Conservation (phyloP, 2,888 invertebrate species). For the Pelosia muscerda region DNA sequence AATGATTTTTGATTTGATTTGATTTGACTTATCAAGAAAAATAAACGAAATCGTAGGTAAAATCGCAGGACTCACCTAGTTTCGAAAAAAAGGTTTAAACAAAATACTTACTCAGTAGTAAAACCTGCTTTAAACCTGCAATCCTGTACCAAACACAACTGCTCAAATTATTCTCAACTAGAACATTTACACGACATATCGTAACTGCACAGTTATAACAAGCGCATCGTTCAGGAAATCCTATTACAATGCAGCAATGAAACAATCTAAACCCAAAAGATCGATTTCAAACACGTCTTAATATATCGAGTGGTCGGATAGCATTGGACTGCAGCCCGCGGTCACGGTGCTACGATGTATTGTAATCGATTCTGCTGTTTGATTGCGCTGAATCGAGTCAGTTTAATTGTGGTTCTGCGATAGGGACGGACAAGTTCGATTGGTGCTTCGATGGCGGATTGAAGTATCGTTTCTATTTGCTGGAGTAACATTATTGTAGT, state of each 20-base stretch:
- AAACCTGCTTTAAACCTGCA: not conserved
- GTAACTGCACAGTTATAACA: not conserved
- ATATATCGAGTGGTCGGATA: conserved; percentile 54
- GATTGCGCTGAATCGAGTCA: conserved; percentile 53
- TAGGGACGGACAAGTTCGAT: conserved; percentile 19
- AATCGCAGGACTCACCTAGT: no score
- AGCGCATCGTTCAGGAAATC: not conserved
- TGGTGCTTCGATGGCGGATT: conserved; percentile 20
- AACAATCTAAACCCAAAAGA: conserved; percentile 37
- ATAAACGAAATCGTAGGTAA: no score
- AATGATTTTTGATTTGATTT: no score
- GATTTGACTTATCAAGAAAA: no score
- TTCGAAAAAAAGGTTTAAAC: no score
- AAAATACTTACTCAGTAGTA: not conserved
- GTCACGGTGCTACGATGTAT: conserved; percentile 51
- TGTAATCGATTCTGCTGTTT: conserved; percentile 59
- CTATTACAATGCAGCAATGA: conserved; percentile 17
- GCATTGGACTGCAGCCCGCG: conserved; percentile 46
- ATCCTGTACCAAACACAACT: not conserved
- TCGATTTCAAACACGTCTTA: conserved; percentile 54
- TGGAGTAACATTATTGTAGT: not conserved
- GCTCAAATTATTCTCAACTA: not conserved
- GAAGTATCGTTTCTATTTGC: conserved; percentile 5
- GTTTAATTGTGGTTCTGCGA: conserved; percentile 36
- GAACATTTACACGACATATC: not conserved